These are phyloP conservation scores for Catocala nupta DNA, from an alignment of 2,888 invertebrate species.

Conservation along the genomic window DNA sequence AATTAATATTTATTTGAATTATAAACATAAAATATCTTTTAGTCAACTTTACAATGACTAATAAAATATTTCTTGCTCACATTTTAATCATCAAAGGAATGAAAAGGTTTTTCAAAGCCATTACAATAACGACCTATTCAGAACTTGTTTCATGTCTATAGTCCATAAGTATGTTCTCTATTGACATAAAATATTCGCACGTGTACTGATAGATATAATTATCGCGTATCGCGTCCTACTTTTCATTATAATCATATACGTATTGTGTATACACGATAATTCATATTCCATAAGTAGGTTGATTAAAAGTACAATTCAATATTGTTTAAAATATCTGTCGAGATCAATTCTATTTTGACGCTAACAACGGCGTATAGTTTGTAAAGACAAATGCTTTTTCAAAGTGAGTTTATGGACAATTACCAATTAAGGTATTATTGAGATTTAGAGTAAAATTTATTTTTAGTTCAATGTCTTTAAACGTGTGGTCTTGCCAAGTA, in stretches of 20 bases:
- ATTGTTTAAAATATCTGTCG: conserved; percentile 19
- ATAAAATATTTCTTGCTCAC: conserved; percentile 21
- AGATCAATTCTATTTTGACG: conserved; percentile 13
- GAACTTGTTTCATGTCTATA: conserved; percentile 51
- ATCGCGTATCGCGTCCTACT: conserved; percentile 38
- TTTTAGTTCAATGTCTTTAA: conserved; percentile 8
- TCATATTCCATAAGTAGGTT: conserved; percentile 17
- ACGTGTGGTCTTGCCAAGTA: conserved; percentile 18
- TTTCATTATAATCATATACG: conserved; percentile 38
- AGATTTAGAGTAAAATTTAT: not conserved
- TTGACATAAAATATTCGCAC: conserved; percentile 43
- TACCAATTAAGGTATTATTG: too few relatives aligned
- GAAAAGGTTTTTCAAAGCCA: conserved; percentile 49
- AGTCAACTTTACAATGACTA: conserved; percentile 2
- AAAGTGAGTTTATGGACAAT: too few relatives aligned
- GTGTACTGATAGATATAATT: conserved; percentile 36
- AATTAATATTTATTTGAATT: conserved; percentile 17
- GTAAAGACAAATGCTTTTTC: not conserved
- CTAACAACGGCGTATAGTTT: not conserved
- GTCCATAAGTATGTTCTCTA: conserved; percentile 5
- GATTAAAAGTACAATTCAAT: conserved; percentile 22
- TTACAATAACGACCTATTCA: conserved; percentile 58
- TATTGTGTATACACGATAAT: conserved; percentile 25
- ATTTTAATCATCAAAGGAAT: conserved; percentile 25
- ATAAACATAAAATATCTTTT: not conserved